Evolutionary conservation across 2,113 vertebrate genomes (phyloP).

Genomic region (Pygoscelis adeliae): DNA sequence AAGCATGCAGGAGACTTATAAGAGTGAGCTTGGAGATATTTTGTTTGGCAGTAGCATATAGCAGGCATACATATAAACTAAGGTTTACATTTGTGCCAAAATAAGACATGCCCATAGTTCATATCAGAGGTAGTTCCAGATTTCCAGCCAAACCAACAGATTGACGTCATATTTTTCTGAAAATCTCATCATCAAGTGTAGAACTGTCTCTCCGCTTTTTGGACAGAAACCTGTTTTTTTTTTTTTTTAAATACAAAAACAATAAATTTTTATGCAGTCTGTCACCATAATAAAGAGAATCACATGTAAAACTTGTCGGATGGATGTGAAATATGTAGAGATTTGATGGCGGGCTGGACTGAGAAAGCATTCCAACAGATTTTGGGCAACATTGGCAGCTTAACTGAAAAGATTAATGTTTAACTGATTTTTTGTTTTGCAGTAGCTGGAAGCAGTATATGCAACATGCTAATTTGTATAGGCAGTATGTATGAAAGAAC

Average conservation of each 20-base stretch:
- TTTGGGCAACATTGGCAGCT: not conserved
- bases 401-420: not conserved
- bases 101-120: not conserved
- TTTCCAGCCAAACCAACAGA: not conserved
- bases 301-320: not conserved
- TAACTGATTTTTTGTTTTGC: not conserved
- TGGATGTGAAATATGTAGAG: not conserved
- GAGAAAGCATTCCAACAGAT: not conserved
- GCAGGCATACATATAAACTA: not conserved
- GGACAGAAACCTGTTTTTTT: not conserved
- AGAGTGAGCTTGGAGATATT: not conserved
- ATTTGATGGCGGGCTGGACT: not conserved
- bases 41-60: not conserved
- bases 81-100: not conserved
- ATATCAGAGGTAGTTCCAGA: not conserved
- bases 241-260: not conserved
- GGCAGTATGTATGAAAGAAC: not conserved
- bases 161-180: not conserved
- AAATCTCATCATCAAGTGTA: not conserved
- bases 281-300: not conserved
- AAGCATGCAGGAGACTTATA: not conserved
- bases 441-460: not conserved
- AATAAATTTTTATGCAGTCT: not conserved
- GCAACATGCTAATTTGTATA: not conserved
- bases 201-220: not conserved